These are phyloP conservation scores for Augiades crinisus DNA, from an alignment of 2,888 invertebrate genomes.

Conservation along the genomic window DNA sequence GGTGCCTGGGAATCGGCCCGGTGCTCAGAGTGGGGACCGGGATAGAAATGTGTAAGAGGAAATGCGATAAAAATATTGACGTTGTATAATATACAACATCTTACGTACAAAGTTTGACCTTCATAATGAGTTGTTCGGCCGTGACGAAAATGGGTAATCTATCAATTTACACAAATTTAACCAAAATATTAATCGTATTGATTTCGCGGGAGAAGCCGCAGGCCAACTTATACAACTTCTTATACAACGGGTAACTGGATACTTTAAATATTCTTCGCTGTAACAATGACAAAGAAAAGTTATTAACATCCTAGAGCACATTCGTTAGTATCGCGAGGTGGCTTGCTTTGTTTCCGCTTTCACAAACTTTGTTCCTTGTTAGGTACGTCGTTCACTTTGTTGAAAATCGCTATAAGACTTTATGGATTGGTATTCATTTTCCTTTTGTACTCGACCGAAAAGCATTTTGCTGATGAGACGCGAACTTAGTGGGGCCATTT, in stretches of 20 bases:
- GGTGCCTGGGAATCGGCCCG: no score
- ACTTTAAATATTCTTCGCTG: conserved; percentile 13
- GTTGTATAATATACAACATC: no score
- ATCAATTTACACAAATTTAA: no score
- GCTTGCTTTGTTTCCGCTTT: conserved; percentile 61
- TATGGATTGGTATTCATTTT: conserved; percentile 55
- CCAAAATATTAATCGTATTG: no score
- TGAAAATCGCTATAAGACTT: conserved; percentile 51
- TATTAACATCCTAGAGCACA: conserved; percentile 42
- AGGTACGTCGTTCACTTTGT: conserved; percentile 52
- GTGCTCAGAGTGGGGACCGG: no score
- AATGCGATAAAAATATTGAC: no score
- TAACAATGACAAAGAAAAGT: conserved; percentile 32
- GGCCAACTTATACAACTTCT: not conserved
- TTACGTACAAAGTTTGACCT: no score
- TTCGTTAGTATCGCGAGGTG: conserved; percentile 50
- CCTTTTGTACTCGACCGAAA: conserved; percentile 46
- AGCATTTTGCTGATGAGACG: conserved; percentile 50
- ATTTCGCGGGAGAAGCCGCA: no score
- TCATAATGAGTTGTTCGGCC: no score
- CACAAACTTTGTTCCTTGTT: conserved; percentile 56
- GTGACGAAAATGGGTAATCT: no score
- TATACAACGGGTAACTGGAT: not conserved
- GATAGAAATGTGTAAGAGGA: no score
- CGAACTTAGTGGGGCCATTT: conserved; percentile 42